Evolutionary conservation across 2,888 invertebrate species (phyloP).

Genomic region (Bellardia pandia): DNA sequence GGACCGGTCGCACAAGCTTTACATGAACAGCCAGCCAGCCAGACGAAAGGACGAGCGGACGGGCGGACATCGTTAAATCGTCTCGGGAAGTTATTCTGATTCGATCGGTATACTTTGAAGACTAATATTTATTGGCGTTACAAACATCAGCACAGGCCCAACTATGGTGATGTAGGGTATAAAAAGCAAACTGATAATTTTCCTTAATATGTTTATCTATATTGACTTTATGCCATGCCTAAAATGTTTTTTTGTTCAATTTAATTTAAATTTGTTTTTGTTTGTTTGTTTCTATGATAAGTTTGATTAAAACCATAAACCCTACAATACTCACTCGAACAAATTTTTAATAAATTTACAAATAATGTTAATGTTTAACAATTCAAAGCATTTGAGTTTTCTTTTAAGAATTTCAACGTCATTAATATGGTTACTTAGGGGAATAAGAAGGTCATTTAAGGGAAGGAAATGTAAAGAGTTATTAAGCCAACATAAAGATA

Average conservation of each 20-base stretch:
- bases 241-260: neutral
- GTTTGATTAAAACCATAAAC: neutral
- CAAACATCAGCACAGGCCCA: no score
- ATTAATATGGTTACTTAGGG: conserved; percentile 5
- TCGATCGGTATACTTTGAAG: no score
- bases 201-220: no score
- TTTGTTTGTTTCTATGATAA: neutral
- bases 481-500: neutral
- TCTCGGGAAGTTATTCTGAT: no score
- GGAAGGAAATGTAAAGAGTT: neutral
- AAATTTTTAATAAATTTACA: conserved; percentile 50
- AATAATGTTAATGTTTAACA: conserved; percentile 44
- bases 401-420: conserved; percentile 22
- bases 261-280: conserved; percentile 1
- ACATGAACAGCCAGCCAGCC: no score
- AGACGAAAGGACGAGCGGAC: no score
- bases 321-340: neutral
- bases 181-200: no score
- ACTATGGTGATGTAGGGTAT: no score
- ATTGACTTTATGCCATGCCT: neutral
- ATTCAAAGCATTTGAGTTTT: conserved; percentile 11
- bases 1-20: no score
- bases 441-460: neutral
- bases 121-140: no score
- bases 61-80: no score